phyloP scores from a whole-genome alignment of 1,140 invertebrate genomes.

The Atopsyche davidsoni region DNA sequence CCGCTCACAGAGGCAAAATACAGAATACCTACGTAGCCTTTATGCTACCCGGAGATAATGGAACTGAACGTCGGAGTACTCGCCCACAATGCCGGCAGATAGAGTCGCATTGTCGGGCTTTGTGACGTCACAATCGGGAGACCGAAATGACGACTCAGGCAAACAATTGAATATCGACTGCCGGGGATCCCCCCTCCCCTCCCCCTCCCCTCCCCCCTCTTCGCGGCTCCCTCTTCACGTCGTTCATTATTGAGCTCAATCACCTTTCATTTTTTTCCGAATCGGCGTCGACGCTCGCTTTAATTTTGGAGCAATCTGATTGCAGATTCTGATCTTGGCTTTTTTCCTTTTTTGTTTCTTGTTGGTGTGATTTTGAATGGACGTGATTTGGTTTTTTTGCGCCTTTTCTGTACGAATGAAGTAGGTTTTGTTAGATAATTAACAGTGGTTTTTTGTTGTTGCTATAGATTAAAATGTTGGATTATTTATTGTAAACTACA shows the following conservation, averaged over 20 bases:
- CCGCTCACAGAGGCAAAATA: slow-evolving; percentile 14
- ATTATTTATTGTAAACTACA: too few relatives aligned
- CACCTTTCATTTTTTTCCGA: slow-evolving; percentile 24
- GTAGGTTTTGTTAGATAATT: too few relatives aligned
- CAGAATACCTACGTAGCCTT: slow-evolving; percentile 28
- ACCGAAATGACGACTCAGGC: slow-evolving; percentile 31
- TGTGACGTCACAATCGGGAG: slow-evolving; percentile 28
- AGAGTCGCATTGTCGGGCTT: slow-evolving; percentile 30
- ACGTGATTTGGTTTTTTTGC: too few relatives aligned
- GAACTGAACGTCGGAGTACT: slow-evolving; percentile 28
- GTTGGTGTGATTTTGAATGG: too few relatives aligned
- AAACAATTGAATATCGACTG: slow-evolving; percentile 29
- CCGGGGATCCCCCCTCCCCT: not conserved
- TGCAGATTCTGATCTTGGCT: slow-evolving; percentile 14
- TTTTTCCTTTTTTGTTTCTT: not conserved
- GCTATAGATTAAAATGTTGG: too few relatives aligned
- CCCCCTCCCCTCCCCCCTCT: slow-evolving; percentile 1
- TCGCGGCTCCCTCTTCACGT: not conserved
- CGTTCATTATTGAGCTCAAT: slow-evolving; percentile 26
- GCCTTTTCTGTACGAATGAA: too few relatives aligned
- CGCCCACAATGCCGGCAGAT: slow-evolving; percentile 28
- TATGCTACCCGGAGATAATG: slow-evolving; percentile 29
- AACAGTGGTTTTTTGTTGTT: too few relatives aligned
- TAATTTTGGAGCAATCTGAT: slow-evolving; percentile 26
- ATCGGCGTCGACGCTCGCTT: slow-evolving; percentile 17